Percentiles rank a stretch among this genome's conserved stretches.
Conservation (phyloP, 2,888 invertebrate genomes). For the Luffia ferchaultella region DNA sequence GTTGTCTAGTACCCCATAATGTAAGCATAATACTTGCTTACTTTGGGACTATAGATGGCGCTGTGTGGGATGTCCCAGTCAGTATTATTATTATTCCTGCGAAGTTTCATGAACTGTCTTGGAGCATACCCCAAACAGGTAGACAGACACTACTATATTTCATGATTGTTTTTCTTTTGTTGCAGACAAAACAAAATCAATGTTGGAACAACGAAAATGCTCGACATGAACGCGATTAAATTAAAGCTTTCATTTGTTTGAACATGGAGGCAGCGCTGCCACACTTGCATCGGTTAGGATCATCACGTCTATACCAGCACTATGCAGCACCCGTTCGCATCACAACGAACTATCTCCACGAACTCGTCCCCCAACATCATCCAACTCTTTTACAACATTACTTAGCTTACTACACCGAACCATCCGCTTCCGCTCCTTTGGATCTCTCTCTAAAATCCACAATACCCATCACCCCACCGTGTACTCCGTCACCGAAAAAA, state of each 20-base stretch:
- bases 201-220: not conserved
- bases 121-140: too few relatives aligned
- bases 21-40: too few relatives aligned
- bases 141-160: too few relatives aligned
- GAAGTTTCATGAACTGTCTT: too few relatives aligned
- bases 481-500: slow-evolving; percentile 76
- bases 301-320: slow-evolving; percentile 51
- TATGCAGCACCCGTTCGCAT: slow-evolving; percentile 46
- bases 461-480: slow-evolving; percentile 79
- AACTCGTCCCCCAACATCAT: slow-evolving; percentile 49
- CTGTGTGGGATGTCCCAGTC: too few relatives aligned
- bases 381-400: slow-evolving; percentile 61
- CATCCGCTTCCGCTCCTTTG: slow-evolving; percentile 70
- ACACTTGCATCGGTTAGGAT: slow-evolving; percentile 44
- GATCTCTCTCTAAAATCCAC: slow-evolving; percentile 79
- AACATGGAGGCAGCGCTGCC: slow-evolving; percentile 55
- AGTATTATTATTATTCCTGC: too few relatives aligned
- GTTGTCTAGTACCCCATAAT: too few relatives aligned
- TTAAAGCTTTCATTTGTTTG: slow-evolving; percentile 11
- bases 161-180: slow-evolving; percentile 2
- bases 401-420: slow-evolving; percentile 67
- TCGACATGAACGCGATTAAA: not conserved
- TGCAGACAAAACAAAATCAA: slow-evolving; percentile 4
- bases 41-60: too few relatives aligned
- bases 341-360: slow-evolving; percentile 49